Evolutionary conservation across 2,797 vertebrate species (phyloP).

Genomic region (Cheirogaleus major): DNA sequence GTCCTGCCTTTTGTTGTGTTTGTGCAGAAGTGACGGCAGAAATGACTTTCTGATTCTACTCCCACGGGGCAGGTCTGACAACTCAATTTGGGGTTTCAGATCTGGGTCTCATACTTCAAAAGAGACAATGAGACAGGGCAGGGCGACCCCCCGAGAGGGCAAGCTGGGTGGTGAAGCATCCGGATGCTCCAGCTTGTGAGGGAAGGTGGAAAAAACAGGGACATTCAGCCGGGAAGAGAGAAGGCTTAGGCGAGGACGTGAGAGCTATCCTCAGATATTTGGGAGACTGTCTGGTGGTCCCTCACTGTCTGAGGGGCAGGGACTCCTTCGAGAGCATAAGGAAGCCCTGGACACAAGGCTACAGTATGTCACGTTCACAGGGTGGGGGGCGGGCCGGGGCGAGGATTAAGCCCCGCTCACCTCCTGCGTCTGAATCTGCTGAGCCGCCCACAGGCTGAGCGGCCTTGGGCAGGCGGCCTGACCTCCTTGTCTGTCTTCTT

Average conservation of each 20-base stretch:
- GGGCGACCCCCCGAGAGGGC: neutral
- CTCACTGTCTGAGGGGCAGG: neutral
- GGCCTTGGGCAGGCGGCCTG: neutral
- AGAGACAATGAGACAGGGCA: neutral
- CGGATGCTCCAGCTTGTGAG: neutral
- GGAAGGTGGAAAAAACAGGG: neutral
- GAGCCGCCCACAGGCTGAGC: accelerated
- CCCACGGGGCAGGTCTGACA: neutral
- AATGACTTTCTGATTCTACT: neutral
- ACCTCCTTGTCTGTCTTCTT: neutral
- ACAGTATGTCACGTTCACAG: neutral
- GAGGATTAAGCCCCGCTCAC: too few relatives aligned
- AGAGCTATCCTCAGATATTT: neutral
- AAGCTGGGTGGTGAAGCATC: neutral
- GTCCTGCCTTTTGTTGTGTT: neutral
- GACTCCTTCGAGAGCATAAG: neutral
- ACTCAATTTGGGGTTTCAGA: neutral
- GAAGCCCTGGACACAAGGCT: neutral
- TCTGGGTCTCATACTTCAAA: neutral
- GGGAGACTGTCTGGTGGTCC: neutral
- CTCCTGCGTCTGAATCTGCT: neutral
- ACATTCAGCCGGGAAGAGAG: neutral
- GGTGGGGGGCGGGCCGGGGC: neutral
- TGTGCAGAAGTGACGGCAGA: neutral
- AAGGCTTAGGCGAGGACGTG: neutral